These are phyloP conservation scores for Wiebesia pumilae DNA, from an alignment of 1,140 invertebrate genomes.

Conservation along the genomic window DNA sequence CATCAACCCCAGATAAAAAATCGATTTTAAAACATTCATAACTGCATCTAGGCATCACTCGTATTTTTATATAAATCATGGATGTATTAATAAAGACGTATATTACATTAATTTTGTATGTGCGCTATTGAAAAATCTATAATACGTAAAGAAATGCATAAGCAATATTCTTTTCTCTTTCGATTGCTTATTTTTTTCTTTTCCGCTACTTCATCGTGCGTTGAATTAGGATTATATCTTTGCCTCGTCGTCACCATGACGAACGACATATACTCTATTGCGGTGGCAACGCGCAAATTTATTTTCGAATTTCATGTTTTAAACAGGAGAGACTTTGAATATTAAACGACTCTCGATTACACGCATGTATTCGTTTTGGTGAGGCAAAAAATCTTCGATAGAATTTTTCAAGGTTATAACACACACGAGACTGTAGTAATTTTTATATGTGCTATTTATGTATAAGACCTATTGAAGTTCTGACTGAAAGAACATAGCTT, in stretches of 20 bases:
- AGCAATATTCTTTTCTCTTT: not conserved
- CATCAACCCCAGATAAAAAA: too few species aligned
- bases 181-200: conserved; percentile 1
- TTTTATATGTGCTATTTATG: conserved; percentile 24
- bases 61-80: too few species aligned
- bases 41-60: too few species aligned
- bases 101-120: too few species aligned
- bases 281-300: conserved; percentile 16
- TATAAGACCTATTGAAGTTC: not conserved
- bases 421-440: conserved; percentile 6
- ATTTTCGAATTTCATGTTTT: conserved; percentile 52
- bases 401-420: conserved; percentile 32
- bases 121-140: too few species aligned
- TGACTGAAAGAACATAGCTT: not conserved
- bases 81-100: too few species aligned
- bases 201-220: conserved; percentile 30
- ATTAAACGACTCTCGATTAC: conserved; percentile 20
- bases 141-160: not conserved
- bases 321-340: conserved; percentile 48
- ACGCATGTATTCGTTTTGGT: not conserved
- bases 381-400: conserved; percentile 32
- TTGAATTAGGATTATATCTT: conserved; percentile 42
- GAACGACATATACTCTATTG: conserved; percentile 26
- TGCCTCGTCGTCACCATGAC: not conserved
- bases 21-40: too few species aligned